Base-by-base conservation (phyloP, 2,888 invertebrate genomes). In the Acanthosepion lycidas region DNA sequence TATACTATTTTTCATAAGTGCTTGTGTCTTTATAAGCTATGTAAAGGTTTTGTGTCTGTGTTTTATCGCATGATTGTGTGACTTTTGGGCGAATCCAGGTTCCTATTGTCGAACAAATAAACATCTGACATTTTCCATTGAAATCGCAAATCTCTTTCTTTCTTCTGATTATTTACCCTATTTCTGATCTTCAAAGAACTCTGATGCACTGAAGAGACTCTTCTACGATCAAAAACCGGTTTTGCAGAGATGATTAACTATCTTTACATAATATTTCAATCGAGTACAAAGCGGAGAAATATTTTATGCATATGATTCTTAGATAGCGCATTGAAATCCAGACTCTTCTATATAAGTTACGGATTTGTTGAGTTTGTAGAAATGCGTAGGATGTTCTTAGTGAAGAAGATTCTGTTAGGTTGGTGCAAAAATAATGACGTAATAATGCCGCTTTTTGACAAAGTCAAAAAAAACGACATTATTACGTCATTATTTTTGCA, bases 121-220 rank as follows among this genome's bases (percentile, higher is more conserved):
- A 33, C 78, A 78, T n/a, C n/a, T 78, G 78, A 78, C 78, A n/a
- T 78, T 78, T 78, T 78, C 78, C n/a, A 78, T 78, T 78, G n/a
- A 78, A 33, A 15, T n/a, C 15, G 9, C 0, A n/a, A 78, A 18
- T 4, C 15, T 78, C 18, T 33, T n/a, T 12, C 78, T 78, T 33
- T 5, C 12, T 15, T n/a, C n/a, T n/a, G n/a, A n/a, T 78, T 78
- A 18, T n/a, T n/a, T n/a, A 78, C 9, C 33, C 9, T 78, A 78
- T 9, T 78, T n/a, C 33, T 33, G 78, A n/a, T 78, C n/a, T n/a
- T n/a, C 33, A n/a, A 4, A n/a, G 33, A 78, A 78, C n/a, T n/a
- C 78, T 33, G n/a, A 8, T 6, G 23, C 23, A 59, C 20, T 4
- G 20, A 23, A 59, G 3, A 59, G 20, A 59, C 20, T 23, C n/a